A percentile compares a stretch with the other conserved stretches of the same genome.
phyloP scores from a whole-genome alignment of 2,888 invertebrate species.

The Pseudococcus longispinus region DNA sequence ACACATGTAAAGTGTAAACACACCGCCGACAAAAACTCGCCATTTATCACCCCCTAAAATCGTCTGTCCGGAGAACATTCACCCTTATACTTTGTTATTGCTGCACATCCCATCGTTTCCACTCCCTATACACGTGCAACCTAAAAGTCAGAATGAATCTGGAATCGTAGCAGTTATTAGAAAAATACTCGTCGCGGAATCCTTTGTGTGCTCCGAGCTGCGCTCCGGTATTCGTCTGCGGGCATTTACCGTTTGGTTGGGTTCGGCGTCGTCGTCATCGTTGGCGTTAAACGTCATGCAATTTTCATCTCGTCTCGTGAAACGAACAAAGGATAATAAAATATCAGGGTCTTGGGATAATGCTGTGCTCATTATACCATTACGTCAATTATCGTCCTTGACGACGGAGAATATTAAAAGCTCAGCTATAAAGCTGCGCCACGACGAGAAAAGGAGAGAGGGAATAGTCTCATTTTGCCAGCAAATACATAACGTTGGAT shows the following conservation, averaged over 20 bases:
- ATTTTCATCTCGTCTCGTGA: neutral
- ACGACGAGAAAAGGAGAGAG: neutral
- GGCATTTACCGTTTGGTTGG: neutral
- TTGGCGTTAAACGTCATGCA: neutral
- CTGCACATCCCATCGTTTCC: neutral
- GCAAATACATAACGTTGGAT: neutral
- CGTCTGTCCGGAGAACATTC: neutral
- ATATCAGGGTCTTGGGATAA: neutral
- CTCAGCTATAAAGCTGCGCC: neutral
- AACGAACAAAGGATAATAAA: neutral
- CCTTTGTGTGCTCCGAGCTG: neutral
- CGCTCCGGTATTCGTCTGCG: neutral
- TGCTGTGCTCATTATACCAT: neutral
- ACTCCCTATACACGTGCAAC: neutral
- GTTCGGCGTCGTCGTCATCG: too few relatives aligned
- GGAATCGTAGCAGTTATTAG: neutral
- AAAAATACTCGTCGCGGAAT: neutral
- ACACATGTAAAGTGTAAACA: neutral
- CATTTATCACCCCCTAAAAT: neutral
- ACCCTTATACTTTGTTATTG: neutral
- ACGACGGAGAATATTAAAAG: neutral
- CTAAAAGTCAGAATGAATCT: neutral
- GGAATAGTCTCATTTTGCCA: neutral
- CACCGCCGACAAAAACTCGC: neutral
- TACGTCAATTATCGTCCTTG: constrained; percentile 16